These are phyloP conservation scores for Nansenia antarctica DNA, from an alignment of 2,113 vertebrate genomes.

Conservation along the genomic window DNA sequence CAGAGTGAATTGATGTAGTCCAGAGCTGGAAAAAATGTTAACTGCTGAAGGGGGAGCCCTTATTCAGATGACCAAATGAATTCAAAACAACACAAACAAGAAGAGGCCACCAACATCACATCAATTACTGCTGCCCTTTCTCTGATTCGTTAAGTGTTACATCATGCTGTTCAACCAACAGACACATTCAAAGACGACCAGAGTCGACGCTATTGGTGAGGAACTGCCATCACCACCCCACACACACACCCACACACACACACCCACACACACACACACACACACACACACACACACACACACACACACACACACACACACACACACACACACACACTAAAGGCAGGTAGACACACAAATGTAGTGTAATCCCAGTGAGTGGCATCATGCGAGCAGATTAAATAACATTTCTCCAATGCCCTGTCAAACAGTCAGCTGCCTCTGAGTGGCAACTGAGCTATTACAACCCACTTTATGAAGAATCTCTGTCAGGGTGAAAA, in stretches of 20 bases:
- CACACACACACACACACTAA: slow-evolving; percentile 32
- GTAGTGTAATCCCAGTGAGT: slow-evolving; percentile 76
- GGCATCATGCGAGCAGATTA: slow-evolving; percentile 81
- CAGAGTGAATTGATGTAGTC: neutral
- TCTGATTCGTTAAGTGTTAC: slow-evolving; percentile 58
- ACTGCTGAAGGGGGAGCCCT: neutral
- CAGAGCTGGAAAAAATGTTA: neutral
- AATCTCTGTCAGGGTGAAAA: slow-evolving; percentile 43
- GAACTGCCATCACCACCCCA: slow-evolving; percentile 54
- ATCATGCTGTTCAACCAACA: slow-evolving; percentile 38
- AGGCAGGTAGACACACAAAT: slow-evolving; percentile 41
- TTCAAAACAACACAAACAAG: slow-evolving; percentile 26
- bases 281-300: slow-evolving; percentile 35
- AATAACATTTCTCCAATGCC: slow-evolving; percentile 76
- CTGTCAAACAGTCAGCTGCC: slow-evolving; percentile 81
- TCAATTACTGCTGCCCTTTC: slow-evolving; percentile 78
- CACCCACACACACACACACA: neutral
- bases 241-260: too few relatives aligned
- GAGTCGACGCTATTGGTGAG: slow-evolving; percentile 57
- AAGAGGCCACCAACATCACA: slow-evolving; percentile 58
- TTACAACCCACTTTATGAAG: slow-evolving; percentile 71
- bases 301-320: slow-evolving; percentile 23
- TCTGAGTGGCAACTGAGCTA: slow-evolving; percentile 72
- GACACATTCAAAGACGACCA: slow-evolving; percentile 18
- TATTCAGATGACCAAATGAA: slow-evolving; percentile 42